Conservation (phyloP, 1,140 invertebrate genomes). For the Drosophila seguyi region DNA sequence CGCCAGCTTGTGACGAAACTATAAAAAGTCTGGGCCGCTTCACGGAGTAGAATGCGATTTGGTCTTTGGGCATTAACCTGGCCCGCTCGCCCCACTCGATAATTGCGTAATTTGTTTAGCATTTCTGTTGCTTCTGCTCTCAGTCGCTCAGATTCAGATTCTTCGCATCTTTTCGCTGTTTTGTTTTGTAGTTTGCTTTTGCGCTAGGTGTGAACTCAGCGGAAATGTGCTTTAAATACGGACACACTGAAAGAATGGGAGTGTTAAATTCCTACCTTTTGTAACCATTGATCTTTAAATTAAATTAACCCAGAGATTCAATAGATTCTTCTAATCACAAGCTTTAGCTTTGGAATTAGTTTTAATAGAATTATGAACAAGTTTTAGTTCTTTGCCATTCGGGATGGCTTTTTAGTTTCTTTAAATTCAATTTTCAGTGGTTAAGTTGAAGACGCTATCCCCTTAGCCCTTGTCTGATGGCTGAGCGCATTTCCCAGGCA, state of each 20-base stretch:
- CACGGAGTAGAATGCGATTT: constrained; percentile 28
- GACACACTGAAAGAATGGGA: constrained; percentile 6
- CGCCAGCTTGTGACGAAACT: constrained; percentile 35
- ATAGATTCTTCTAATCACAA: neutral
- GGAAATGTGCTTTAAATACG: constrained; percentile 45
- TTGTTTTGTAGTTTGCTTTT: constrained; percentile 19
- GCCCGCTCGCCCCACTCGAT: constrained; percentile 17
- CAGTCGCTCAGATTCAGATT: constrained; percentile 29
- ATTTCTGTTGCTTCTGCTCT: constrained; percentile 30
- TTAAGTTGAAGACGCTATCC: constrained; percentile 2
- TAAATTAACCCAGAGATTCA: too few species aligned
- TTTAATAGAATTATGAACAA: neutral
- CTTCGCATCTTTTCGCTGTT: constrained; percentile 41
- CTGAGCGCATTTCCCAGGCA: constrained; percentile 32
- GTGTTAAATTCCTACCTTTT: too few species aligned
- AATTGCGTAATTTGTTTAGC: constrained; percentile 69
- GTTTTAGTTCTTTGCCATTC: neutral
- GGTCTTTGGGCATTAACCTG: constrained; percentile 41
- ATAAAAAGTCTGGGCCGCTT: constrained; percentile 38
- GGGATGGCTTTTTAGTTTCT: neutral
- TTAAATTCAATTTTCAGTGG: neutral
- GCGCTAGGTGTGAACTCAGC: constrained; percentile 42
- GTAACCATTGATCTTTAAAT: neutral
- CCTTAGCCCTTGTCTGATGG: constrained; percentile 7
- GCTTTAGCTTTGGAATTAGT: neutral